phyloP scores from a whole-genome alignment of 2,797 vertebrate genomes.

The Buphagus erythrorhynchus region DNA sequence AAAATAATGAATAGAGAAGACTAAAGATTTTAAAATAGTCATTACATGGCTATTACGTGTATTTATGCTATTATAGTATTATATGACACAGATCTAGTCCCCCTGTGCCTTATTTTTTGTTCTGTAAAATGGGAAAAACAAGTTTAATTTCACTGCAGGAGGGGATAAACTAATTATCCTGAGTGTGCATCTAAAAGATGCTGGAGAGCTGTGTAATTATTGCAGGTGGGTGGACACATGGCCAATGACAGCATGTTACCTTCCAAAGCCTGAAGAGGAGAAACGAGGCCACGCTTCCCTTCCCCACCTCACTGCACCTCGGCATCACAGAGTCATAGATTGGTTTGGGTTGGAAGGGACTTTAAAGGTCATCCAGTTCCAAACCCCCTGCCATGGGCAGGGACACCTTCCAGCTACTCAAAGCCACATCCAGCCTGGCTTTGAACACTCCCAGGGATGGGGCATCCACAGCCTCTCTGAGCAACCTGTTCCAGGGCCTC shows the following conservation, averaged over 20 bases:
- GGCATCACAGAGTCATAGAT: not conserved
- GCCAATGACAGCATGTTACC: not conserved
- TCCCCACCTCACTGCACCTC: accelerated
- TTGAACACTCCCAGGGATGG: not conserved
- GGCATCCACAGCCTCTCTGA: accelerated
- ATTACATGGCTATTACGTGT: not conserved
- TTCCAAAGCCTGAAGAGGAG: not conserved
- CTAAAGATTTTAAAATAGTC: not conserved
- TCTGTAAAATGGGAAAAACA: not conserved
- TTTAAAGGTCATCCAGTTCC: not conserved
- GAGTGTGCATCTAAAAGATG: not conserved
- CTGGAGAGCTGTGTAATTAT: not conserved
- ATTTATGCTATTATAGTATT: not conserved
- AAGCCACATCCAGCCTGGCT: not conserved
- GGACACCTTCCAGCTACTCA: not conserved
- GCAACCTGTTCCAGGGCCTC: not conserved
- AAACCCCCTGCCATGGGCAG: not conserved
- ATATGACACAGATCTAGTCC: not conserved
- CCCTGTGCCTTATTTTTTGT: not conserved
- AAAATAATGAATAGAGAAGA: too few species aligned
- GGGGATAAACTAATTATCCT: not conserved
- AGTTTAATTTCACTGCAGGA: not conserved
- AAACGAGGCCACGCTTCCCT: not conserved
- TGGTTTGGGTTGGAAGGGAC: not conserved
- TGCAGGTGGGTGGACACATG: not conserved